A percentile compares a stretch with the other conserved stretches of the same genome.
Conservation (phyloP, 2,797 vertebrate genomes). For the Gallinago stenura region DNA sequence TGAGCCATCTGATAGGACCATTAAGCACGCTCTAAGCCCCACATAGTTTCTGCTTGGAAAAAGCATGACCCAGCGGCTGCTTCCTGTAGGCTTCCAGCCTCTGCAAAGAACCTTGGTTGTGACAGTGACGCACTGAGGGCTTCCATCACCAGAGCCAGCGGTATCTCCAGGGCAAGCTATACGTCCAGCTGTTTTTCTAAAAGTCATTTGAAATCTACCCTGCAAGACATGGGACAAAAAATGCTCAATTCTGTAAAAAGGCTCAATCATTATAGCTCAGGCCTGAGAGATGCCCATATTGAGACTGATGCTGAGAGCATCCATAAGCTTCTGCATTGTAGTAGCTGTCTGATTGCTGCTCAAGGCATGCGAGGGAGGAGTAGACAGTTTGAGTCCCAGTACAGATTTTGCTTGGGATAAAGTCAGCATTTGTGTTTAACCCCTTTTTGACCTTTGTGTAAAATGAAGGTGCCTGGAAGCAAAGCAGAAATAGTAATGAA, state of each 20-base stretch:
- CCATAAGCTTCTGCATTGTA: neutral
- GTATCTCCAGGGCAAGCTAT: neutral
- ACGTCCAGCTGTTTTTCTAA: neutral
- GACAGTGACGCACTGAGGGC: neutral
- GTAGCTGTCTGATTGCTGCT: neutral
- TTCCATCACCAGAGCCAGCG: neutral
- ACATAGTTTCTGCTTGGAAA: neutral
- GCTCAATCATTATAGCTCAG: neutral
- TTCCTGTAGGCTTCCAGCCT: neutral
- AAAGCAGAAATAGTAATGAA: slow-evolving; percentile 51
- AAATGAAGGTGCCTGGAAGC: slow-evolving; percentile 55
- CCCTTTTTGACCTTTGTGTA: slow-evolving; percentile 18
- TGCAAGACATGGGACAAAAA: neutral
- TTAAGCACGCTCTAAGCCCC: neutral
- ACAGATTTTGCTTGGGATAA: neutral
- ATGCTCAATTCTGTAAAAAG: neutral
- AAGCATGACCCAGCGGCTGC: neutral
- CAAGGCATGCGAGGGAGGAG: neutral
- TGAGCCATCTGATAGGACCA: neutral
- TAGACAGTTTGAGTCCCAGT: neutral
- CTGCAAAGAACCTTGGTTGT: neutral
- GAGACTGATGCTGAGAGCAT: neutral
- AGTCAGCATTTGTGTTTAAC: slow-evolving; percentile 20
- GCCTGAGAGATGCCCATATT: neutral
- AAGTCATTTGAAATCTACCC: neutral